A percentile compares a stretch with the other conserved stretches of the same genome.
Conservation (phyloP, 2,113 vertebrate species). For the human region GRCh38 chr6:37940001-37940500, state of each 20-base stretch:
- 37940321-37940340: not conserved
- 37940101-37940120: not conserved
- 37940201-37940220: not conserved
- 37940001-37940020: too few species aligned
- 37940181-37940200: not conserved
- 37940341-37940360: not conserved
- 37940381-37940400: not conserved
- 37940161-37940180: not conserved
- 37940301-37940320: not conserved
- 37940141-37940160: not conserved
- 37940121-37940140: not conserved
- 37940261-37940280: slow-evolving; percentile 8
- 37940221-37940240: not conserved
- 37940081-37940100: not conserved
- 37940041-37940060: too few species aligned
- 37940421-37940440: slow-evolving; percentile 27
- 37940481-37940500: not conserved
- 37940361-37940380: not conserved
- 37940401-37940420: not conserved
- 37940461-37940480: slow-evolving; percentile 24
- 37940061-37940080: not conserved
- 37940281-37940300: not conserved
- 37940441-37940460: not conserved
- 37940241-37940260: not conserved
- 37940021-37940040: too few species aligned